Percentiles rank a stretch among this genome's conserved stretches.
These are phyloP conservation scores for Apus apus DNA, from an alignment of 2,113 vertebrate species.

Conservation along the genomic window DNA sequence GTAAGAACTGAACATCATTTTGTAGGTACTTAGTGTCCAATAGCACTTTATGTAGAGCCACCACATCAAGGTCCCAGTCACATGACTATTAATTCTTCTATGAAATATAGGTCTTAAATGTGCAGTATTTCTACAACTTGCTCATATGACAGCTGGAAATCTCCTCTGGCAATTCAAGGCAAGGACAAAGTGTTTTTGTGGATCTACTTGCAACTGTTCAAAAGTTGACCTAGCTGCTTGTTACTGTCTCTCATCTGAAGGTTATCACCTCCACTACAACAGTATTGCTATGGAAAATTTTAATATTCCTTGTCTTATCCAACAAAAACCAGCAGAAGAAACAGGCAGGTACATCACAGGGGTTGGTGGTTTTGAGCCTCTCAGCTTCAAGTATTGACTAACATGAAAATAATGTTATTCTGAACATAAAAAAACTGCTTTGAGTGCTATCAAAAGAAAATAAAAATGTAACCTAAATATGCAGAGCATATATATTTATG, in stretches of 20 bases:
- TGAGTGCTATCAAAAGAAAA: not conserved
- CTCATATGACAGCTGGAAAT: not conserved
- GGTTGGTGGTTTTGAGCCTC: not conserved
- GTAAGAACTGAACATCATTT: not conserved
- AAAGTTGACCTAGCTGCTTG: not conserved
- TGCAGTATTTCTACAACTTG: not conserved
- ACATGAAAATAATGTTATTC: not conserved
- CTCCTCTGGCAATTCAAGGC: not conserved
- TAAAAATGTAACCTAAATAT: not conserved
- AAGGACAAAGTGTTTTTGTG: not conserved
- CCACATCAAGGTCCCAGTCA: not conserved
- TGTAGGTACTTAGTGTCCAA: not conserved
- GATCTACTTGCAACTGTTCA: not conserved
- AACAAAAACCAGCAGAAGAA: not conserved
- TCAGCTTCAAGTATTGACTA: not conserved
- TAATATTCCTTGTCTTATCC: not conserved
- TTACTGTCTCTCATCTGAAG: not conserved
- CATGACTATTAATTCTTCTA: not conserved
- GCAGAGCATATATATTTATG: not conserved
- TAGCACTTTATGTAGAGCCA: not conserved
- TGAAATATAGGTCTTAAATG: not conserved
- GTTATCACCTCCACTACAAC: not conserved
- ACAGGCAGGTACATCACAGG: not conserved
- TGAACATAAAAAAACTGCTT: not conserved
- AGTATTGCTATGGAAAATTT: not conserved